phyloP scores from a whole-genome alignment of 2,113 vertebrate genomes.

The Argyrosomus japonicus region DNA sequence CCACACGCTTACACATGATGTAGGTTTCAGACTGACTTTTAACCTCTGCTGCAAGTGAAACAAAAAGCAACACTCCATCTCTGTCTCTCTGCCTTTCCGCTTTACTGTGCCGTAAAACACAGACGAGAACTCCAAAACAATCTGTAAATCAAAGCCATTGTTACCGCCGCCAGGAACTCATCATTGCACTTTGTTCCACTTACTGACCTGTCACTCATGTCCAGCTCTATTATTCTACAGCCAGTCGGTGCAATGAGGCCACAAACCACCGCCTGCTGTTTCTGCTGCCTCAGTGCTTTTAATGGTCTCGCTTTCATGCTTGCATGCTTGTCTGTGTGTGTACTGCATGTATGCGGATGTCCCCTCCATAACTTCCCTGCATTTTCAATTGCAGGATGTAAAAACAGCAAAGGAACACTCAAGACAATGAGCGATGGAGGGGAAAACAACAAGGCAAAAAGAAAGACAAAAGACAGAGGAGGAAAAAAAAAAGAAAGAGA shows the following conservation, averaged over 20 bases:
- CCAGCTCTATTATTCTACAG: constrained; percentile 74
- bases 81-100: constrained; percentile 27
- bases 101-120: constrained; percentile 35
- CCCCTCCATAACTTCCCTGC: constrained; percentile 45
- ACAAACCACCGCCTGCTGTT: constrained; percentile 71
- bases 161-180: constrained; percentile 49
- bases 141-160: constrained; percentile 49
- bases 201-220: constrained; percentile 66
- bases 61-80: constrained; percentile 29
- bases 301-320: constrained; percentile 56
- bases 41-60: constrained; percentile 49
- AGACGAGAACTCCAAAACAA: constrained; percentile 46
- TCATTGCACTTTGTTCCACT: constrained; percentile 66
- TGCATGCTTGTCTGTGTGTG: constrained; percentile 40
- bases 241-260: constrained; percentile 69
- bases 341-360: constrained; percentile 45
- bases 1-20: constrained; percentile 21
- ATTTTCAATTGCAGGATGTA: constrained; percentile 65
- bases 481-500: background rate
- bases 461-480: constrained; percentile 33
- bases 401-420: constrained; percentile 26
- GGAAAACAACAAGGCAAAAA: constrained; percentile 8
- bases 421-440: constrained; percentile 40
- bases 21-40: constrained; percentile 44
- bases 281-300: constrained; percentile 80